A percentile compares a stretch with the other conserved stretches of the same genome.
Evolutionary conservation across 2,797 vertebrate genomes (phyloP).

Genomic region (Synanceia verrucosa): DNA sequence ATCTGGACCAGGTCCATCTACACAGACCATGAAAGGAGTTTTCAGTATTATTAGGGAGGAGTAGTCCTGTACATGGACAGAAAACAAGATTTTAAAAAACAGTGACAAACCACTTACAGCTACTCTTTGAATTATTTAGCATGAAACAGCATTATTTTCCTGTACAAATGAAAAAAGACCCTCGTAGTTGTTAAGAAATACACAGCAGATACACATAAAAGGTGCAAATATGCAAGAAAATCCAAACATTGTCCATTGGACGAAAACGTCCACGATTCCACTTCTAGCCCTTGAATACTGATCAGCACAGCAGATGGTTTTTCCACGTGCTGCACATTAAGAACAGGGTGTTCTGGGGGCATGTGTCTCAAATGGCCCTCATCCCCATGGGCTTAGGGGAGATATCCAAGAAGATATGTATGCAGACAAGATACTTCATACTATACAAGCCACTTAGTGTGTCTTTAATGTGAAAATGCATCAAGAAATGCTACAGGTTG

Average conservation of each 20-base stretch:
- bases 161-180: not conserved
- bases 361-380: constrained; percentile 41
- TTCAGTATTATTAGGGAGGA: constrained; percentile 4
- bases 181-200: not conserved
- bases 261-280: constrained; percentile 36
- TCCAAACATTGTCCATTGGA: constrained; percentile 39
- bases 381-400: constrained; percentile 10
- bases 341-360: constrained; percentile 51
- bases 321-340: constrained; percentile 45
- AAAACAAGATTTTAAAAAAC: not conserved
- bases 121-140: constrained; percentile 9
- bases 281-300: constrained; percentile 27
- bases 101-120: not conserved
- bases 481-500: not conserved
- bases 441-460: not conserved
- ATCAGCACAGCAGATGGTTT: constrained; percentile 60
- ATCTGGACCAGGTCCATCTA: constrained; percentile 29
- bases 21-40: constrained; percentile 26
- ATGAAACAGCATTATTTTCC: constrained; percentile 9
- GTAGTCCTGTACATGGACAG: not conserved
- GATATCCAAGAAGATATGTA: constrained; percentile 1
- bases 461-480: not conserved
- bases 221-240: constrained; percentile 31
- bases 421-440: not conserved
- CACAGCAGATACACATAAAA: constrained; percentile 28